Percentiles rank a stretch among this genome's conserved stretches.
These are phyloP conservation scores for Ctenodactylus gundi DNA, from an alignment of 2,113 vertebrate species.

Conservation along the genomic window DNA sequence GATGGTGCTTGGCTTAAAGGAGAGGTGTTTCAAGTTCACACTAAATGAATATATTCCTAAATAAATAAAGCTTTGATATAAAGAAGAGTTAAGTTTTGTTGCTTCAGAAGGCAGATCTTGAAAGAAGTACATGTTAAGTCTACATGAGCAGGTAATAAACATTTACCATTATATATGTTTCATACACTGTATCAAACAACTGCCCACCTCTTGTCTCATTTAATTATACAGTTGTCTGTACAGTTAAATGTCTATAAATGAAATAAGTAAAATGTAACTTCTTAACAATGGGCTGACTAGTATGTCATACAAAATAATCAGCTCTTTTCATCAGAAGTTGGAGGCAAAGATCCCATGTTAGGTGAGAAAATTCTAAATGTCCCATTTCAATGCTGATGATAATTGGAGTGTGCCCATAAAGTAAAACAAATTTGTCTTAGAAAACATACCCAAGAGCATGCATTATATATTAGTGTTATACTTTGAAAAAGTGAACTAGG, in stretches of 20 bases:
- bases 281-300: neutral
- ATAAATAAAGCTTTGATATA: neutral
- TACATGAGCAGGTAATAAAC: neutral
- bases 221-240: neutral
- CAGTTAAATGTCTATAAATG: too few relatives aligned
- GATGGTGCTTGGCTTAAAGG: neutral
- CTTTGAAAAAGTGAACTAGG: conserved; percentile 1
- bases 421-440: neutral
- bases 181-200: neutral
- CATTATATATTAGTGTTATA: neutral
- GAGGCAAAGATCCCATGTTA: neutral
- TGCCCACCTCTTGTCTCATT: neutral
- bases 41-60: neutral
- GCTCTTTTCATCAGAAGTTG: conserved; percentile 9
- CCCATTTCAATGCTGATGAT: neutral
- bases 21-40: neutral
- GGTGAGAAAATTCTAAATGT: conserved; percentile 34
- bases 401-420: neutral
- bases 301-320: conserved; percentile 12
- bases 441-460: neutral
- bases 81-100: conserved; percentile 37
- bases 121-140: neutral
- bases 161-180: conserved; percentile 22
- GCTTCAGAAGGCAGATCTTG: neutral
- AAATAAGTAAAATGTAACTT: neutral